These are phyloP conservation scores for Athripsodes cinereus DNA, from an alignment of 2,888 invertebrate genomes.

Conservation along the genomic window DNA sequence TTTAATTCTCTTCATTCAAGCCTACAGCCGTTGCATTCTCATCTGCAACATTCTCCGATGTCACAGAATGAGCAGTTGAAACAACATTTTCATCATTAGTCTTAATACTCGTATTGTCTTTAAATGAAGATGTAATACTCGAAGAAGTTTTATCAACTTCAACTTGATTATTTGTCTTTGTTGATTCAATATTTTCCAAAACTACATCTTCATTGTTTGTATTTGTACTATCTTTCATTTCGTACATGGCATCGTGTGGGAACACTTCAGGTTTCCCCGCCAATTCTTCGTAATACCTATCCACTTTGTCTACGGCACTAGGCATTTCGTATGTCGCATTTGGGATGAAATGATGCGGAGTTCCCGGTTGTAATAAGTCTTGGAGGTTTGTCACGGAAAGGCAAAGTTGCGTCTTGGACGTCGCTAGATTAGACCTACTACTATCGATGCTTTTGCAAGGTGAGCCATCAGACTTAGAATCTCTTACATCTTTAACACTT, in stretches of 20 bases:
- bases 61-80: too few relatives aligned
- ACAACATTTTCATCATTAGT: too few relatives aligned
- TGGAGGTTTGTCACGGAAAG: slow-evolving; percentile 13
- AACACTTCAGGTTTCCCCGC: background rate
- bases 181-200: too few relatives aligned
- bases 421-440: background rate
- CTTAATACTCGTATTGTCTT: too few relatives aligned
- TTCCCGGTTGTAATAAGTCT: slow-evolving; percentile 7
- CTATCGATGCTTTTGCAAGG: background rate
- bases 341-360: slow-evolving; percentile 1
- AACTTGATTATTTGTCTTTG: too few relatives aligned
- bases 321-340: background rate
- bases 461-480: background rate
- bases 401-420: slow-evolving; percentile 9
- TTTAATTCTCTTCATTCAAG: too few relatives aligned
- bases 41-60: too few relatives aligned
- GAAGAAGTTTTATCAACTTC: too few relatives aligned
- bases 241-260: background rate
- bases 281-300: background rate
- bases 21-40: too few relatives aligned
- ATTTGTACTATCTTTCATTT: background rate
- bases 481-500: background rate
- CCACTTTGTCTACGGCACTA: background rate
- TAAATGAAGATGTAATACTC: too few relatives aligned
- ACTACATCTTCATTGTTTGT: background rate